These are phyloP conservation scores for Hypothenemus hampei DNA, from an alignment of 1,140 invertebrate species.

Conservation along the genomic window DNA sequence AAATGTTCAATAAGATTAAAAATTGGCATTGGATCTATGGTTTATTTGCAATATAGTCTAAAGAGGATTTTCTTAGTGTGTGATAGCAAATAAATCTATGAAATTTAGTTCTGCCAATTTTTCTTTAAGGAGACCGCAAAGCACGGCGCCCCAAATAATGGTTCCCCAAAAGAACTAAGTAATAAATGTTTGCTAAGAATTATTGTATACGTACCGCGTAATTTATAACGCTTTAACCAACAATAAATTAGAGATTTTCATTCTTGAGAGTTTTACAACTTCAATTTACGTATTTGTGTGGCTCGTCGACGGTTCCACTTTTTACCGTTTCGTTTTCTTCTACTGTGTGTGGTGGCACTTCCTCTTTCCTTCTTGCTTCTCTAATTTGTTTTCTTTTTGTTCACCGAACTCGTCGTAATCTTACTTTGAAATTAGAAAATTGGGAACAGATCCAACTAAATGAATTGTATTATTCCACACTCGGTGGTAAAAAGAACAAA, in stretches of 20 bases:
- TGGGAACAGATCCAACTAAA: constrained; percentile 25
- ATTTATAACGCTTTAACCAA: constrained; percentile 31
- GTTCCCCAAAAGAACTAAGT: constrained; percentile 29
- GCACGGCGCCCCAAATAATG: constrained; percentile 28
- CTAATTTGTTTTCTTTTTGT: constrained; percentile 24
- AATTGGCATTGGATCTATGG: neutral
- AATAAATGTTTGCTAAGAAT: constrained; percentile 32
- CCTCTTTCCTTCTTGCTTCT: constrained; percentile 22
- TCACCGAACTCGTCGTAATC: constrained; percentile 2
- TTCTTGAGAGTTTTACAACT: constrained; percentile 32
- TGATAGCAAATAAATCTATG: constrained; percentile 20
- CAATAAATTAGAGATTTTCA: constrained; percentile 31
- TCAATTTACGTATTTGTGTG: constrained; percentile 28
- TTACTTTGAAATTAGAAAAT: constrained; percentile 27
- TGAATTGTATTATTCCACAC: constrained; percentile 17
- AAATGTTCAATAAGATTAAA: no score
- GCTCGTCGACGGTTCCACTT: constrained; percentile 25
- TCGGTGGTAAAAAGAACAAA: neutral
- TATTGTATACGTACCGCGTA: constrained; percentile 31
- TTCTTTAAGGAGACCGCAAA: constrained; percentile 22
- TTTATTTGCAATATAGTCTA: constrained; percentile 1
- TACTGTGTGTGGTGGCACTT: constrained; percentile 25
- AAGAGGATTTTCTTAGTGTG: neutral
- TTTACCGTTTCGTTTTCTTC: constrained; percentile 27
- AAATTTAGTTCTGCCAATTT: constrained; percentile 28